Evolutionary conservation across 2,888 invertebrate genomes (phyloP), one percentile per base, ranked within the genome.

Genomic region (Drosophila pegasa): DNA sequence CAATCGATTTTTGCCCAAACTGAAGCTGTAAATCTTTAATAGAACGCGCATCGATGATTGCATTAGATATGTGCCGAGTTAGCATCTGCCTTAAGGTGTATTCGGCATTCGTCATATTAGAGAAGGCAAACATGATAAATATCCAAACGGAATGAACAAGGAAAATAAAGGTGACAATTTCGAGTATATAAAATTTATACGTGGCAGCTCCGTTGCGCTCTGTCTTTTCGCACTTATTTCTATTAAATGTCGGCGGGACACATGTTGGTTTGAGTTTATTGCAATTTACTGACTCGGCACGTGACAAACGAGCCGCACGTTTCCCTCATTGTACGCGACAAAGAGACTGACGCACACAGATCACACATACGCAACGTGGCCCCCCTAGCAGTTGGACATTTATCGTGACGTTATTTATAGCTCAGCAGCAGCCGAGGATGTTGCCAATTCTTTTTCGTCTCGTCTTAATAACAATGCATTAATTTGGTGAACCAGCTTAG

Each of bases 221-320:
- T 54, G 29, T 45, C 48, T 40, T 40, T 48, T 64, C 68, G 50
- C 72, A 73, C 82, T 73, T 73, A 66, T 80, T 74, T 78, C 75
- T 73, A 86, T 83, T 83, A 80, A 78, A 80, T 73, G 70, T 74
- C 66, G 73, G 80, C 68, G 63, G 57, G 60, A 81, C 80, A 77
- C 78, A 82, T 84, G 84, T 77, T 84, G 83, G 78, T 77, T 75
- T 38, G 71, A 75, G 75, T 84, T 89, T 86, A 89, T 89, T 89
- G 88, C 89, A 89, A 89, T 89, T 89, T 89, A 89, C 89, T 80
- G 79, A 86, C 82, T 75, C 71, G 76, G 72, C 79, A 89, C 89
- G 89, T 89, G 89, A 89, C 88, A 88, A 84, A 89, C 88, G 89
- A 89, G 86, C 69, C 74, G 71, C 78, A 87, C 87, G 80, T 87